Conservation (phyloP, 2,797 vertebrate genomes). For the Sebastes elongatus region DNA sequence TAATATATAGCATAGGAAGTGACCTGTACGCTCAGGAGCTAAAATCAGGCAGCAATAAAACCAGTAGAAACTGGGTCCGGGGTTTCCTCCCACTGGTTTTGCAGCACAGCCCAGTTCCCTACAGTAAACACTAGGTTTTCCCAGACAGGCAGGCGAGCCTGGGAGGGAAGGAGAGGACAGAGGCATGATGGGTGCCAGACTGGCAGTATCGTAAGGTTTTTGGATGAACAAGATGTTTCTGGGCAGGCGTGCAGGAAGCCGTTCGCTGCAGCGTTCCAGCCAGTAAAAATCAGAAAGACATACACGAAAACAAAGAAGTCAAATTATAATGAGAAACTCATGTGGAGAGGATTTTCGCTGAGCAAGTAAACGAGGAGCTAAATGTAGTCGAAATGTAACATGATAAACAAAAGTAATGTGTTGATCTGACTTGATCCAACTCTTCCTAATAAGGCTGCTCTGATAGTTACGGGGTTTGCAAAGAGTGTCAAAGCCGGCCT, state of each 20-base stretch:
- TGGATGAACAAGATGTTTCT: constrained; percentile 45
- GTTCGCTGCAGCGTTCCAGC: constrained; percentile 12
- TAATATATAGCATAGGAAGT: not conserved
- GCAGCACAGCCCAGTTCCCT: constrained; percentile 18
- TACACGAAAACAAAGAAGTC: not conserved
- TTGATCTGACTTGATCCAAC: not conserved
- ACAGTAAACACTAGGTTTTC: constrained; percentile 34
- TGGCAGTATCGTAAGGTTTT: constrained; percentile 4
- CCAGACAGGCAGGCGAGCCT: constrained; percentile 15
- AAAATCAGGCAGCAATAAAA: too few relatives aligned
- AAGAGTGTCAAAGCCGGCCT: constrained; percentile 37
- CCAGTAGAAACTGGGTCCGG: not conserved
- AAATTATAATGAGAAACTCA: constrained; percentile 2
- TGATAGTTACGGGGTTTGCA: constrained; percentile 6
- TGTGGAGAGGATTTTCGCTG: not conserved
- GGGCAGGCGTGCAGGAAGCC: constrained; percentile 26
- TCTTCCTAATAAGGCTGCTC: constrained; percentile 7
- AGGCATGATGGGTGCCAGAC: constrained; percentile 15
- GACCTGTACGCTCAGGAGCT: not conserved
- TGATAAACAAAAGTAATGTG: not conserved
- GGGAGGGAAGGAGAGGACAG: not conserved
- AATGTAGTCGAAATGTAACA: not conserved
- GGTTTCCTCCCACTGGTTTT: constrained; percentile 25
- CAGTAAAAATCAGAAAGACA: constrained; percentile 12
- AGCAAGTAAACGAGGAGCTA: not conserved